Conservation (phyloP, 2,888 invertebrate genomes). For the Ashinkailepas kermadecensis region DNA sequence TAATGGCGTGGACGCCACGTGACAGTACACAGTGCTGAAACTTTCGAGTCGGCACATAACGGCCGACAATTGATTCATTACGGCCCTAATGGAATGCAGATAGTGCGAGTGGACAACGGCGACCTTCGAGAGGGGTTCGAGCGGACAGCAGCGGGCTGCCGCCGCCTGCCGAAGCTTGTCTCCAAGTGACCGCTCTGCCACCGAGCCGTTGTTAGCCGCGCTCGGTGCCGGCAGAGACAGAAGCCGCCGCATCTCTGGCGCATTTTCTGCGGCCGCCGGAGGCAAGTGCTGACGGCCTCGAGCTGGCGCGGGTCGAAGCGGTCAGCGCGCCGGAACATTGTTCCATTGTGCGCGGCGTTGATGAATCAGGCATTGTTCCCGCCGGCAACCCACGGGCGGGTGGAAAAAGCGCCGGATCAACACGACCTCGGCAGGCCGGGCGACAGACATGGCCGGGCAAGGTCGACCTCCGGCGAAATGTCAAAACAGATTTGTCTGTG, state of each 20-base stretch:
- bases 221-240: background rate
- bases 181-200: background rate
- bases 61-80: no score
- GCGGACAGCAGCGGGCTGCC: background rate
- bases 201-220: background rate
- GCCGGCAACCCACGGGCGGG: background rate
- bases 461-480: background rate
- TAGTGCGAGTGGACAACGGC: no score
- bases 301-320: background rate
- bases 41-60: no score
- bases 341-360: slow-evolving; percentile 10
- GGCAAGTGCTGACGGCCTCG: background rate
- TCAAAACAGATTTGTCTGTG: background rate
- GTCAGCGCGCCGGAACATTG: background rate
- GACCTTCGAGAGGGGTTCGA: no score
- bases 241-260: background rate
- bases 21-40: no score
- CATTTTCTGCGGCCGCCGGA: background rate
- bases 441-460: background rate
- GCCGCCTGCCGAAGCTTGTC: background rate
- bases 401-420: background rate
- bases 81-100: no score
- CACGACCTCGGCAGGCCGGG: background rate
- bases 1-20: no score
- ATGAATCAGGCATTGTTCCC: background rate